Percentiles rank a stretch among this genome's conserved stretches.
These are phyloP conservation scores for Lepus americanus DNA, from an alignment of 2,113 vertebrate species.

Conservation along the genomic window DNA sequence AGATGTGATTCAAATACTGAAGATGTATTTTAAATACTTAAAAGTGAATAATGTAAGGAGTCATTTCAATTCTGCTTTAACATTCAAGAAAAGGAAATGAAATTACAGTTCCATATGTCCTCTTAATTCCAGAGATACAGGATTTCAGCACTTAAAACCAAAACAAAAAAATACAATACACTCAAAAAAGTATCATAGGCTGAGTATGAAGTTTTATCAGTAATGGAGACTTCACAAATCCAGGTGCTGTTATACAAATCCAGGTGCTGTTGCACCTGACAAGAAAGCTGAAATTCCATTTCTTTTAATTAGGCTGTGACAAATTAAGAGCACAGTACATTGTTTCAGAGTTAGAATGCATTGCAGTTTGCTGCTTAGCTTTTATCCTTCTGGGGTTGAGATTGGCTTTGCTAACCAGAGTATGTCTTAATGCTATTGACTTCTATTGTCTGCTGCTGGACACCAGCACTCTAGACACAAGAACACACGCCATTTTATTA, in stretches of 20 bases:
- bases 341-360: not conserved
- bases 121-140: not conserved
- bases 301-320: not conserved
- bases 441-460: constrained; percentile 32
- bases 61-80: not conserved
- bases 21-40: not conserved
- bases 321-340: not conserved
- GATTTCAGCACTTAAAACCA: constrained; percentile 5
- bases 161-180: not conserved
- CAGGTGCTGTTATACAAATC: not conserved
- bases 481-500: not conserved
- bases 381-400: not conserved
- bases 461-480: not conserved
- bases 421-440: not conserved
- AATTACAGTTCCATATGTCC: not conserved
- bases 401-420: constrained; percentile 42
- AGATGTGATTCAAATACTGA: not conserved
- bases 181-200: not conserved
- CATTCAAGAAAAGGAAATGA: not conserved
- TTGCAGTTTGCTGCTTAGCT: not conserved
- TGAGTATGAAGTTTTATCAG: not conserved
- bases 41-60: not conserved
- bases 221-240: not conserved
- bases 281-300: not conserved
- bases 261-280: not conserved